A percentile compares a stretch with the other conserved stretches of the same genome.
Conservation (phyloP, 2,888 invertebrate genomes). For the Lasius platythorax region DNA sequence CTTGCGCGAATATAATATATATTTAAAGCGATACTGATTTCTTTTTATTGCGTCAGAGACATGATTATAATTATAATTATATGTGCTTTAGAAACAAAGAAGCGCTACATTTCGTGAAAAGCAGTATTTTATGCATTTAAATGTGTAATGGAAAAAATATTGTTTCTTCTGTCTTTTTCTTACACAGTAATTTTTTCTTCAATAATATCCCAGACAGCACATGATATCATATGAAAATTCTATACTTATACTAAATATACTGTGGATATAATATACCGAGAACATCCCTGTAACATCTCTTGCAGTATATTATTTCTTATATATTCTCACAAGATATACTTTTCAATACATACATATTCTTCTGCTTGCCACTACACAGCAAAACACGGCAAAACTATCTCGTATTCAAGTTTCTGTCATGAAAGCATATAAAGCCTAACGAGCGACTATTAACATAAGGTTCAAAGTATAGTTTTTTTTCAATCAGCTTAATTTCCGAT, state of each 20-base stretch:
- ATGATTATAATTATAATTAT: neutral
- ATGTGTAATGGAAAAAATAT: neutral
- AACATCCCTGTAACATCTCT: neutral
- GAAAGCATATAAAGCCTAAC: too few relatives aligned
- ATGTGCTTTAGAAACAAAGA: neutral
- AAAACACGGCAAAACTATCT: too few relatives aligned
- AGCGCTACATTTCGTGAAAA: neutral
- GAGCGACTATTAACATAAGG: too few relatives aligned
- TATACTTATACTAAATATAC: too few relatives aligned
- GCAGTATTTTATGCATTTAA: neutral
- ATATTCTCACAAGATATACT: neutral
- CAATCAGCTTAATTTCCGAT: too few relatives aligned
- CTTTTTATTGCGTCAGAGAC: conserved; percentile 11
- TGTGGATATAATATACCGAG: neutral
- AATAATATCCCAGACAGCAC: neutral
- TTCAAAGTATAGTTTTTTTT: too few relatives aligned
- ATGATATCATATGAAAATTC: too few relatives aligned
- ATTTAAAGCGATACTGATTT: conserved; percentile 20
- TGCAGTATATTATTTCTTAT: too few relatives aligned
- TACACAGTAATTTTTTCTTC: neutral
- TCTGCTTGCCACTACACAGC: too few relatives aligned
- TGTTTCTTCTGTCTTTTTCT: neutral
- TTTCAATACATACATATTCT: too few relatives aligned
- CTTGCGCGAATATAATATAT: too few relatives aligned
- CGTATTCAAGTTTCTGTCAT: too few relatives aligned